Base-by-base conservation (phyloP, 1,140 invertebrate species). In the Bombus vancouverensis region DNA sequence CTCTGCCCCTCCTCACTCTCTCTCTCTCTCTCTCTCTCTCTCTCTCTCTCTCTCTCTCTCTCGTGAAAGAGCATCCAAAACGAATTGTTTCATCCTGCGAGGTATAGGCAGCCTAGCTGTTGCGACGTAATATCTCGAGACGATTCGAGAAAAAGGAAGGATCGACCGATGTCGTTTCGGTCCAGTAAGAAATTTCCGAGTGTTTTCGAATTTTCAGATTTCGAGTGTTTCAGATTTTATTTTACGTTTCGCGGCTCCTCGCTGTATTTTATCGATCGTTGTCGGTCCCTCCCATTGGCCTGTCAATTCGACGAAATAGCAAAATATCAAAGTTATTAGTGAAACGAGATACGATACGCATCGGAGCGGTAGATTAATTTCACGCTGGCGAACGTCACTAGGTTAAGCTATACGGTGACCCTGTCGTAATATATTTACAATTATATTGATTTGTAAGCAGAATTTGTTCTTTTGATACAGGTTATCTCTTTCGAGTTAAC, bases 21-120 rank as follows among this genome's bases (percentile, higher is more conserved):
- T 15, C 12, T 0, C 13, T 0, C 3, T 0, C 15, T 0, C 4
- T 0, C 15, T 0, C 44, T 6, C 44, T 5, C 44, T 3, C 13
- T 4, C 13, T 5, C 44, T 3, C 13, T 0, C 13, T 44, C 13
- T 15, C 83, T 76, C 77, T 75, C 90, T 57, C 90, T 72, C 53
- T 76, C 81, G 78, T 70, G 47, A 77, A 89, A 87, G 71, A 89
- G 76, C 59, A 83, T 89, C 71, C 66, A 78, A 90, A 90, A 84
- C 81, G 79, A 81, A 89, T 90, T 83, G 86, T 83, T 62, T 75
- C 79, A 59, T 70, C 47, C 47, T 18, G n/a, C 3, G n/a, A 78
- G 44, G 15, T 70, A 81, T n/a, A 65, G 32, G 3, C 12, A 39
- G 39, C 2, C 34, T 34, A 28, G 53, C 15, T 37, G 13, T 44